Evolutionary conservation across 2,113 vertebrate species (phyloP).

Genomic region (Glaucidium brasilianum): DNA sequence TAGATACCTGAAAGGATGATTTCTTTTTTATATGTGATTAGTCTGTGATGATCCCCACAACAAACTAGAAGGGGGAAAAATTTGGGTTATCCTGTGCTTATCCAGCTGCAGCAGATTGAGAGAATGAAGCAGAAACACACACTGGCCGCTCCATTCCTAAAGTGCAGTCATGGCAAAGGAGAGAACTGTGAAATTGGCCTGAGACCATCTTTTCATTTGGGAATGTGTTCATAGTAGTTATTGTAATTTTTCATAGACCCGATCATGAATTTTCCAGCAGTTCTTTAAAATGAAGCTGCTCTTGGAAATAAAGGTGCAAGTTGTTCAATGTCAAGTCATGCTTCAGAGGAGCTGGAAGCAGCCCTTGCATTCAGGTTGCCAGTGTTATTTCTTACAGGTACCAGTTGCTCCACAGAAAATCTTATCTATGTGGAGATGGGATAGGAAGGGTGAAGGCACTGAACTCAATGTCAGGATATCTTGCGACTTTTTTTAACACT

Average conservation of each 20-base stretch:
- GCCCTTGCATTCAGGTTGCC: neutral
- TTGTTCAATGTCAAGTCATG: neutral
- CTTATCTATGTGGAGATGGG: neutral
- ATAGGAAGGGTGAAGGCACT: neutral
- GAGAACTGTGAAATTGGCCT: neutral
- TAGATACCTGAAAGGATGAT: neutral
- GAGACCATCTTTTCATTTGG: neutral
- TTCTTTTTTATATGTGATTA: neutral
- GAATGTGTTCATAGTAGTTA: neutral
- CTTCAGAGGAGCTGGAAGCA: neutral
- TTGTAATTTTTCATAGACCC: slow-evolving; percentile 11
- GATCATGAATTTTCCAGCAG: slow-evolving; percentile 13
- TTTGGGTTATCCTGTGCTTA: neutral
- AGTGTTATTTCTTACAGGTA: neutral
- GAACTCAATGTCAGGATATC: neutral
- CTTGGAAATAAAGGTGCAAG: neutral
- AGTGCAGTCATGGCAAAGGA: neutral
- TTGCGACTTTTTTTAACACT: neutral
- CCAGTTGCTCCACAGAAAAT: neutral
- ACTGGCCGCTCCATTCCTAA: neutral
- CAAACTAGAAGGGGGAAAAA: neutral
- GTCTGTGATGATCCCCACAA: neutral
- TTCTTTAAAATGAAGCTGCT: neutral
- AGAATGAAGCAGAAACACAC: neutral
- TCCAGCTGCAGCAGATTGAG: neutral